Base-by-base conservation (phyloP, 2,888 invertebrate genomes). In the Campoplex capitator region DNA sequence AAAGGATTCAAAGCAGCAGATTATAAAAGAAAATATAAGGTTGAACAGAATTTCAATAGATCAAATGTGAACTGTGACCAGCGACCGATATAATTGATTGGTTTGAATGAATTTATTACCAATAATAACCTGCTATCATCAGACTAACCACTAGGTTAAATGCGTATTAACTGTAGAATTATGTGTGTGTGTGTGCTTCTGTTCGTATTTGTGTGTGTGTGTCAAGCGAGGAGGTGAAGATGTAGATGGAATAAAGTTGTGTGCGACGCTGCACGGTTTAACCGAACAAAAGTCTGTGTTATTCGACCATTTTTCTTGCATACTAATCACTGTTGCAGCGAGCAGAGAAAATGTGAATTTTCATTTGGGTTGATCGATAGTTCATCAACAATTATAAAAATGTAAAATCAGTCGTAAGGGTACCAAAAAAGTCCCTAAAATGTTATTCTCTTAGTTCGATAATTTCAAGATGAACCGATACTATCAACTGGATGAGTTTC, bases 41-140 rank as follows among this genome's bases (percentile, higher is more conserved):
- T 35, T 67, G 48, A 9, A 38, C 23, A 32, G 65, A n/a, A 56
- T 45, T 8, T 56, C 71, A 54, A 56, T 32, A 54, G 54, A 45
- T 48, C 67, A 67, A 77, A n/a, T 74, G 78, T 78, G 67, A 54
- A 28, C 2, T 42, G 58, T n/a, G 32, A 71, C 77, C 76, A 81
- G 54, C 23, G 77, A 83, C 78, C 51, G 90, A 91, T 89, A 91
- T 92, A 6, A 38, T 92, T 90, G 89, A 91, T 89, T 90, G 91
- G 90, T 91, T 92, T 91, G 91, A 92, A 90, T 88, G 89, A 89
- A 92, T 92, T 92, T 91, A 92, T 92, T 91, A 89, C 87, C 87
- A 90, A 92, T 92, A 91, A 91, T 92, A 91, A 90, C 89, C 75
- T 81, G 76, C 65, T 88, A 85, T 88, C 91, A 92, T 92, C 90